A percentile compares a stretch with the other conserved stretches of the same genome.
phyloP scores from a whole-genome alignment of 1,140 invertebrate genomes.

The Neotoxoptera formosana region DNA sequence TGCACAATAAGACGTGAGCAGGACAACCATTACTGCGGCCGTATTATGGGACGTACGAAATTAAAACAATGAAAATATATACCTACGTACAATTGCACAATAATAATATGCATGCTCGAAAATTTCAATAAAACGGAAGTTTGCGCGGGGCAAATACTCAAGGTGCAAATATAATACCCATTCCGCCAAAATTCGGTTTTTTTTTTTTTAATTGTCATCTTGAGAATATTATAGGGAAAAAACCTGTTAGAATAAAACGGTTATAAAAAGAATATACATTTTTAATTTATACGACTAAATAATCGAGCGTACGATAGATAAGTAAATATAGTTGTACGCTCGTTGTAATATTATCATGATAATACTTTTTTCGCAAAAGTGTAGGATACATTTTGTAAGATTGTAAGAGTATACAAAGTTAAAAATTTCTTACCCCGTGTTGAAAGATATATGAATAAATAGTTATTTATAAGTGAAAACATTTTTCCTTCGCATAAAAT shows the following conservation, averaged over 20 bases:
- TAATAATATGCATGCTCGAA: neutral
- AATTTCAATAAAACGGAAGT: slow-evolving; percentile 41
- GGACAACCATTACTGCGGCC: neutral
- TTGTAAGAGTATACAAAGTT: neutral
- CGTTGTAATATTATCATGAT: neutral
- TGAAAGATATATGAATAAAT: neutral
- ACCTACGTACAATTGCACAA: neutral
- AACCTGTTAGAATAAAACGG: neutral
- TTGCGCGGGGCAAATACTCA: neutral
- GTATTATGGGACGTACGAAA: neutral
- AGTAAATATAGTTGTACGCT: neutral
- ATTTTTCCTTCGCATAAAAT: too few relatives aligned
- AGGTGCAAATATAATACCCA: neutral
- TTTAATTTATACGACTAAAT: neutral
- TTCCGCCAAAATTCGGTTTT: neutral
- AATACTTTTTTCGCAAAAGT: neutral
- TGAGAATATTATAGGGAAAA: neutral
- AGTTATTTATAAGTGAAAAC: too few relatives aligned
- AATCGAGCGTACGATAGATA: neutral
- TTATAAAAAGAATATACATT: neutral
- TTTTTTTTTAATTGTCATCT: slow-evolving; percentile 1
- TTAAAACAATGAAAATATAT: neutral
- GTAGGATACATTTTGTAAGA: too few relatives aligned
- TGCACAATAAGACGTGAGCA: neutral
- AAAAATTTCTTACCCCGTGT: neutral